phyloP scores from a whole-genome alignment of 2,888 invertebrate species.

The Diadromus collaris region DNA sequence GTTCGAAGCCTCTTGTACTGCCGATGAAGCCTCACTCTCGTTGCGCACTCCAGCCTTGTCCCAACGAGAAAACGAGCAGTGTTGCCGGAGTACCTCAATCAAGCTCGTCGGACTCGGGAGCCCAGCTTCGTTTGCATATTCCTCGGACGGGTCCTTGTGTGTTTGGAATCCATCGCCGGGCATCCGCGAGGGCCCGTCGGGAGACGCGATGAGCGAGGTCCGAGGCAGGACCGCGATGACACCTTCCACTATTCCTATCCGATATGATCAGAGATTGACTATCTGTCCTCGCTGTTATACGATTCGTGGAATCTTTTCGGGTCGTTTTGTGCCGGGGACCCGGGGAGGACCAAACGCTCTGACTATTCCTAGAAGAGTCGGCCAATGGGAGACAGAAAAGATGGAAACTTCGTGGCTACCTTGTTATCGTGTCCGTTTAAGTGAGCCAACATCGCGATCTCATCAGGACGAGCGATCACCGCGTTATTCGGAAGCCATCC shows the following conservation, averaged over 20 bases:
- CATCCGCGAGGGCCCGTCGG: background rate
- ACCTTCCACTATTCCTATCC: conserved; percentile 21
- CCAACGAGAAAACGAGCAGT: conserved; percentile 32
- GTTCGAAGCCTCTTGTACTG: conserved; percentile 45
- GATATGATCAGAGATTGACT: conserved; percentile 16
- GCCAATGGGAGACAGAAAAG: too few species aligned
- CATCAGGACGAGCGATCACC: background rate
- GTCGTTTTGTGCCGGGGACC: background rate
- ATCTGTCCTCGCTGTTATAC: background rate
- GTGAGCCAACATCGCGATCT: background rate
- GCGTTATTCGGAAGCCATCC: background rate
- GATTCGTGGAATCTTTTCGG: background rate
- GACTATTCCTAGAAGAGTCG: background rate
- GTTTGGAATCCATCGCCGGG: conserved; percentile 30
- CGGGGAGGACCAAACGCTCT: too few species aligned
- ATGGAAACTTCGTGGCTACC: background rate
- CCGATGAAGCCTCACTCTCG: conserved; percentile 47
- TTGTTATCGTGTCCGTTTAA: background rate
- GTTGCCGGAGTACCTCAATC: conserved; percentile 68
- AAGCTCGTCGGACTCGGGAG: conserved; percentile 56
- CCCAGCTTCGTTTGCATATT: conserved; percentile 73
- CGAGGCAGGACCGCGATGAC: background rate
- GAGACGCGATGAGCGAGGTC: background rate
- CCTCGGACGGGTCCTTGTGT: conserved; percentile 62
- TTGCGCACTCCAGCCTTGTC: conserved; percentile 42